Evolutionary conservation across 2,113 vertebrate genomes (phyloP).

Genomic region (Cryptoleucopteryx plumbea): DNA sequence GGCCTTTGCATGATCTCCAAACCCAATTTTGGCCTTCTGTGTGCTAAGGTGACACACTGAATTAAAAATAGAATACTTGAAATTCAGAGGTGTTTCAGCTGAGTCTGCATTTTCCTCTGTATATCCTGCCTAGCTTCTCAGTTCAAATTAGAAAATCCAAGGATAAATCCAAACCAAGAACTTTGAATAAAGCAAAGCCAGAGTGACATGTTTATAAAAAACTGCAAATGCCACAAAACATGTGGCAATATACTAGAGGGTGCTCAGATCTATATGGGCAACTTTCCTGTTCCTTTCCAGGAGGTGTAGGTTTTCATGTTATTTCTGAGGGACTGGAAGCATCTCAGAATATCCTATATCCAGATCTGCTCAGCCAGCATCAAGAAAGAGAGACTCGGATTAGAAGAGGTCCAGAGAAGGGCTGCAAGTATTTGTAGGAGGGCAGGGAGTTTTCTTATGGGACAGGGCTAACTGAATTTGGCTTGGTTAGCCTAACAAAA

Average conservation of each 20-base stretch:
- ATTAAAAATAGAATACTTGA: background rate
- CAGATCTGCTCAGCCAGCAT: background rate
- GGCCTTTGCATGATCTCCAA: background rate
- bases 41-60: background rate
- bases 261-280: background rate
- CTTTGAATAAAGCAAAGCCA: background rate
- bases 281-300: background rate
- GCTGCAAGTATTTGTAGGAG: background rate
- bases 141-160: background rate
- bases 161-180: background rate
- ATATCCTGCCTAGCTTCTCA: background rate
- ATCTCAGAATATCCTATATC: background rate
- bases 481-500: background rate
- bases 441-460: background rate
- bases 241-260: no score
- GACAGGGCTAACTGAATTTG: background rate
- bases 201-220: fast-evolving
- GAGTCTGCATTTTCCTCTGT: background rate
- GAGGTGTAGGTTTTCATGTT: background rate
- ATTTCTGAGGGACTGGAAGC: background rate
- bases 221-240: background rate
- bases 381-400: background rate
- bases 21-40: background rate
- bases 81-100: background rate
- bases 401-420: background rate